Evolutionary conservation across 1,140 invertebrate genomes (phyloP), one percentile per base, ranked within the genome.

Genomic region (Notospermus geniculatus): DNA sequence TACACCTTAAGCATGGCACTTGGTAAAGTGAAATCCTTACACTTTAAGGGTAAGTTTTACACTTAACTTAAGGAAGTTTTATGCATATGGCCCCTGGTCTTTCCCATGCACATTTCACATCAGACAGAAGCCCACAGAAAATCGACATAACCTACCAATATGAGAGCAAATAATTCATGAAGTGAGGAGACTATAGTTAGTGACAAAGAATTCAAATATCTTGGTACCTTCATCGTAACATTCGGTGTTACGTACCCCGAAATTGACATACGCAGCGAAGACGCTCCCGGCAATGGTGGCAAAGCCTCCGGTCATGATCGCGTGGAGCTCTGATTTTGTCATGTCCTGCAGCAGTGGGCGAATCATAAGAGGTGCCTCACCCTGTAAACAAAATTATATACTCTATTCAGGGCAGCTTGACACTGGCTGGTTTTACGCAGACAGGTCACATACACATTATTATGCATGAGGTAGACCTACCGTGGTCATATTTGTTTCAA

Each of bases 211-310:
- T n/a, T n/a, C n/a, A n/a, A n/a, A n/a, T n/a, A n/a, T n/a, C n/a
- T n/a, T n/a, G n/a, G n/a, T n/a, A n/a, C n/a, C n/a, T n/a, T n/a
- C n/a, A n/a, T n/a, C n/a, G n/a, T n/a, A n/a, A n/a, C n/a, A n/a
- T n/a, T n/a, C n/a, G n/a, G n/a, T n/a, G n/a, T n/a, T n/a, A n/a
- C n/a, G n/a, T 1, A 94, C 92, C 1, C 93, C 94, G 75, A 94
- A 93, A 22, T 84, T 85, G 41, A 97, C 91, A 74, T 96, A 97
- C 0, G 93, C 91, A 0, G 92, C 93, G 70, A 98, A 82, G 1
- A 95, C 91, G 0, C 90, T 89, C 86, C 92, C 95, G 45, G 94
- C 93, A 27, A 97, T 92, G 17, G 93, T 95, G 0, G 93, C 91
- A 80, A 97, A 97, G 7, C 95, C 95, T 0, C 90, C 91, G 2